A percentile compares a stretch with the other conserved stretches of the same genome.
Conservation (phyloP, 2,797 vertebrate genomes). For the Emydoidea blandingii region DNA sequence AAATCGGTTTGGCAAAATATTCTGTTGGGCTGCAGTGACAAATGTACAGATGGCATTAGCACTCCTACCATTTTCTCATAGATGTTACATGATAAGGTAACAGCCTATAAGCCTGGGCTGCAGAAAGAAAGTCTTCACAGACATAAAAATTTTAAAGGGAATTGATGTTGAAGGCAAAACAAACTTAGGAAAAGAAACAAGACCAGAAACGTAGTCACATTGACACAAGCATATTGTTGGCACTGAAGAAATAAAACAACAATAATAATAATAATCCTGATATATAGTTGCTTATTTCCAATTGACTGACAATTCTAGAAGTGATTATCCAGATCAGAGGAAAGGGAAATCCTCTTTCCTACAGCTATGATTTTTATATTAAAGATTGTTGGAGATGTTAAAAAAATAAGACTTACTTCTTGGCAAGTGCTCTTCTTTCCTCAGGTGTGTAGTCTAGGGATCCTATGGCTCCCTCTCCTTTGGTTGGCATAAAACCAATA, state of each 20-base stretch:
- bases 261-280: background rate
- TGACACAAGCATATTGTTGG: background rate
- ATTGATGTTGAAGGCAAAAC: background rate
- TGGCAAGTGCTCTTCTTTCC: conserved; percentile 94
- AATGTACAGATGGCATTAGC: background rate
- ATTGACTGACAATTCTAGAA: background rate
- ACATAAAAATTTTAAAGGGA: background rate
- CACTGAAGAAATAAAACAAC: background rate
- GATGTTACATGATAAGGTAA: background rate
- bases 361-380: background rate
- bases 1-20: background rate
- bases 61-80: background rate
- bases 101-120: background rate
- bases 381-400: background rate
- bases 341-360: background rate
- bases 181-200: background rate
- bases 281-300: background rate
- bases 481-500: conserved; percentile 99
- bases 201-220: background rate
- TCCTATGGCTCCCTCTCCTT: conserved; percentile 98
- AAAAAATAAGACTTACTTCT: conserved; percentile 89
- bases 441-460: conserved; percentile 98
- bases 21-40: background rate
- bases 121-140: background rate
- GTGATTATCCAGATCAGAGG: background rate